Conservation (phyloP, 2,797 vertebrate species). For the Atherinosoma microstoma region DNA sequence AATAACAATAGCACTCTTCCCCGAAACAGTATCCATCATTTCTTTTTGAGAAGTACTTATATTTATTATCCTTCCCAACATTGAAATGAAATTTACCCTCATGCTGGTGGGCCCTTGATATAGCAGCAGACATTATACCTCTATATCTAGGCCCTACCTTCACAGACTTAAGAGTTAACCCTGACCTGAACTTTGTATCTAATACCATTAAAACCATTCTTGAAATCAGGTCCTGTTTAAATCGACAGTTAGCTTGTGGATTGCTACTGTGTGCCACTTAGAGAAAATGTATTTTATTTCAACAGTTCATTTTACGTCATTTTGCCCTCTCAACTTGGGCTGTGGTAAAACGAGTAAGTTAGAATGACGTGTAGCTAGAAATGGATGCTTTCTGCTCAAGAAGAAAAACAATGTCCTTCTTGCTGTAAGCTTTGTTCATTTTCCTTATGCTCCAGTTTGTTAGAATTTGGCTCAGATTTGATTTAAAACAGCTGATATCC, state of each 20-base stretch:
- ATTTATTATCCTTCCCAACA: neutral
- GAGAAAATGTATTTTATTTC: too few species aligned
- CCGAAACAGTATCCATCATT: neutral
- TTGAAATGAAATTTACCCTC: neutral
- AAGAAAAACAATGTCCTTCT: too few species aligned
- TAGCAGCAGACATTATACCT: neutral
- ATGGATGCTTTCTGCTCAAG: too few species aligned
- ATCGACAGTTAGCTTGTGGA: neutral
- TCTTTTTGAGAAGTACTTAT: neutral
- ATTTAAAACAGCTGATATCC: neutral
- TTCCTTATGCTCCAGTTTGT: neutral
- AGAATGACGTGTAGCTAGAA: too few species aligned
- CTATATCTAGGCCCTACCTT: neutral
- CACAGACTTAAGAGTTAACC: neutral
- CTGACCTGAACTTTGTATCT: neutral
- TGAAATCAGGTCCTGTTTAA: neutral
- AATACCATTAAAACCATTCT: neutral
- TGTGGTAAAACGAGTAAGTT: too few species aligned
- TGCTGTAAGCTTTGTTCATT: too few species aligned
- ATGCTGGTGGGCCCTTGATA: neutral
- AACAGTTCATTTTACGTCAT: too few species aligned
- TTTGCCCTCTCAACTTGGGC: too few species aligned
- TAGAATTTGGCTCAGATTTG: neutral
- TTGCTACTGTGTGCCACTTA: neutral
- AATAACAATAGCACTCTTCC: neutral